Evolutionary conservation across 2,888 invertebrate genomes (phyloP), one percentile per base, ranked within the genome.

Genomic region (Argyresthia goedartella): DNA sequence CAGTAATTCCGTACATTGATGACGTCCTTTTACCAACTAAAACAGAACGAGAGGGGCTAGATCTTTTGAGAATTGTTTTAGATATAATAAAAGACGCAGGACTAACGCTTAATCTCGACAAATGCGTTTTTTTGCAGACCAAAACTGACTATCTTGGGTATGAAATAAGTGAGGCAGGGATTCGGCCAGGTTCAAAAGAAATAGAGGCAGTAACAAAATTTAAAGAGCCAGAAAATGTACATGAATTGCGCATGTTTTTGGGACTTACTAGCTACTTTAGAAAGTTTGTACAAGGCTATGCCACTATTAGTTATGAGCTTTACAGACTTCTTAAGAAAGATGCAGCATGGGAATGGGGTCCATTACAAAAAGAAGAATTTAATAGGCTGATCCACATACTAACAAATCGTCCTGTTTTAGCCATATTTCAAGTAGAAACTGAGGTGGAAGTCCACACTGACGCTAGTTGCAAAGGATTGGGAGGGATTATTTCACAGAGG

Each of bases 371-470:
- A n/a, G 11, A 50, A 25, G 25, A 43, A 4, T n/a, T n/a, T n/a
- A n/a, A n/a, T n/a, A n/a, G n/a, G n/a, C n/a, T n/a, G n/a, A n/a
- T 25, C 11, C 8, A 44, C 1, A 14, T 35, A 13, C 13, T 36
- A 1, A n/a, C 15, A 7, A 14, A 15, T 14, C 13, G 49, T 15
- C 49, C 49, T 10, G 56, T 62, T 16, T 50, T 66, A 33, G 51
- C 55, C 7, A 55, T 66, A 8, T 71, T 60, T 48, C 52, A 60
- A 39, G 61, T 57, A 13, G 9, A 1, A 7, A 2, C 13, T 51
- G 34, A 9, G 48, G 62, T 61, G 1, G 60, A 64, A 51, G 36
- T 64, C 13, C 63, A 65, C 52, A 59, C 57, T 9, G 62, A 65
- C 55, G 60, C 62, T 8, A 60, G 59, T 49, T 35, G 36, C 1